phyloP scores from a whole-genome alignment of 2,797 vertebrate species.

The Chromis chromis region DNA sequence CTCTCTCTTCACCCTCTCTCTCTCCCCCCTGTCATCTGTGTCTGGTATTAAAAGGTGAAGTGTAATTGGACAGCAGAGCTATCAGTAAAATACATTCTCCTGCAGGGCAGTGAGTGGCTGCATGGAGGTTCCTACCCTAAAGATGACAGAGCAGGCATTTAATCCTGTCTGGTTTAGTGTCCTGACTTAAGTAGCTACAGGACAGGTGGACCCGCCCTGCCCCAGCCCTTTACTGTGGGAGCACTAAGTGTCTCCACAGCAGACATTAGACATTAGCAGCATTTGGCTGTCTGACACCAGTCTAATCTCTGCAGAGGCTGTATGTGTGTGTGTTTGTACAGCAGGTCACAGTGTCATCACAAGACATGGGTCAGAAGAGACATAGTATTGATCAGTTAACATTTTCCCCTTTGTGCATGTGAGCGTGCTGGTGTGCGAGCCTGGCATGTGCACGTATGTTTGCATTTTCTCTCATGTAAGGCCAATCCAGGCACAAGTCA shows the following conservation, averaged over 20 bases:
- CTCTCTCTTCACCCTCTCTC: constrained; percentile 40
- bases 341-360: constrained; percentile 73
- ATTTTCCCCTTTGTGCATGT: constrained; percentile 85
- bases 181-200: constrained; percentile 92
- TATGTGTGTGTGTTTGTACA: constrained; percentile 60
- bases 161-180: constrained; percentile 89
- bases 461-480: constrained; percentile 31
- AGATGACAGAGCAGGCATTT: constrained; percentile 90
- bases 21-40: constrained; percentile 68
- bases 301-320: constrained; percentile 89
- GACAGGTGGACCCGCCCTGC: constrained; percentile 88
- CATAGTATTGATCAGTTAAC: constrained; percentile 98
- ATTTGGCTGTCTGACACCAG: constrained; percentile 95
- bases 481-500: constrained; percentile 9
- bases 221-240: constrained; percentile 87
- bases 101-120: constrained; percentile 82
- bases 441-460: neutral
- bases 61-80: constrained; percentile 93
- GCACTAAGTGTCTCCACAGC: constrained; percentile 88
- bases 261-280: constrained; percentile 83
- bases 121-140: constrained; percentile 81
- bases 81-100: constrained; percentile 91
- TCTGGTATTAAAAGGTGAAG: constrained; percentile 88
- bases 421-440: neutral
- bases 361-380: constrained; percentile 85